Conservation (phyloP, 2,113 vertebrate species). For the Myxocyprinus asiaticus region DNA sequence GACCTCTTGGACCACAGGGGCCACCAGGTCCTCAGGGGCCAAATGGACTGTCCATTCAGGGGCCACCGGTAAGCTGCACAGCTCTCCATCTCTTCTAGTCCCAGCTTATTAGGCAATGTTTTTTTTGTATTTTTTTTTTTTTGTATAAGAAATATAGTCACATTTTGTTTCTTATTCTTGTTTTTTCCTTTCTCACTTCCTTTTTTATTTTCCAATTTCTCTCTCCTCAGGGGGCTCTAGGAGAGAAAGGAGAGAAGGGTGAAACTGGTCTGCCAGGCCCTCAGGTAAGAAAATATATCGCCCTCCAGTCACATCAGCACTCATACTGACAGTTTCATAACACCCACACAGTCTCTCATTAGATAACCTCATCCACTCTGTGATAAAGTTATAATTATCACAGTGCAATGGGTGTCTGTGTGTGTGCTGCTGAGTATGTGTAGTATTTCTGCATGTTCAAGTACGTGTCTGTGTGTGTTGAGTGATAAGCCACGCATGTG, state of each 20-base stretch:
- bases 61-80: constrained; percentile 81
- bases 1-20: constrained; percentile 84
- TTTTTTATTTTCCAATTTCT: constrained; percentile 20
- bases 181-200: background rate
- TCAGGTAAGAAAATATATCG: constrained; percentile 76
- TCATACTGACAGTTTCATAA: background rate
- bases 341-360: constrained; percentile 6
- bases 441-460: background rate
- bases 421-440: background rate
- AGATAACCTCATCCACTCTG: constrained; percentile 1
- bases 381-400: constrained; percentile 31
- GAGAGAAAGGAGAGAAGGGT: constrained; percentile 90
- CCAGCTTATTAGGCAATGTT: no score
- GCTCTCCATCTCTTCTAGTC: constrained; percentile 32
- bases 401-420: background rate
- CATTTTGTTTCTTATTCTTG: background rate
- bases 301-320: constrained; percentile 21
- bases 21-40: constrained; percentile 93
- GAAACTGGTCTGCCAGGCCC: constrained; percentile 81
- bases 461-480: background rate
- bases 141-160: no score
- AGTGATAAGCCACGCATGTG: background rate
- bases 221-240: constrained; percentile 80
- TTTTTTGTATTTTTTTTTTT: no score
- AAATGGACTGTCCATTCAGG: constrained; percentile 92